Conservation (phyloP, 2,113 vertebrate genomes). For the Pseudopipra pipra region DNA sequence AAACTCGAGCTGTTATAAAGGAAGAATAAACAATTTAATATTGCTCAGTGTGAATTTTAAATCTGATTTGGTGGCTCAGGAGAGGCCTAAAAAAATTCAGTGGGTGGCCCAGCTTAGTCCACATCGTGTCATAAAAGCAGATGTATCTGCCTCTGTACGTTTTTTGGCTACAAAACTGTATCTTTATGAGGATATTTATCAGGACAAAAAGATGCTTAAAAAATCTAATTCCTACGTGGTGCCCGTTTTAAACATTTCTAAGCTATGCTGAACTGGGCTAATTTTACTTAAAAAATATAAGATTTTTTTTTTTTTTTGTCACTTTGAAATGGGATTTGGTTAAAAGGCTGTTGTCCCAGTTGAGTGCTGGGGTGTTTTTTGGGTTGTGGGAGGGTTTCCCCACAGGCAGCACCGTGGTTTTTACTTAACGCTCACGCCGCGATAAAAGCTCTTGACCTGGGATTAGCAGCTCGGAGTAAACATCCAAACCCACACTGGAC, state of each 20-base stretch:
- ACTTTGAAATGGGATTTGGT: accelerated
- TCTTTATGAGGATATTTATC: neutral
- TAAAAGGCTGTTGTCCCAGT: neutral
- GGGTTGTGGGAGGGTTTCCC: neutral
- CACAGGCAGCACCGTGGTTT: neutral
- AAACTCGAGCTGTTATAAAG: neutral
- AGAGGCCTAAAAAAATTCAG: neutral
- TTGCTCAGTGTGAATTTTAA: accelerated
- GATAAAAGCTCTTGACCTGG: constrained; percentile 65
- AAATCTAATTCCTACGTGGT: accelerated
- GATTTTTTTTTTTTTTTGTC: neutral
- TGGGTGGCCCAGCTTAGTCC: neutral
- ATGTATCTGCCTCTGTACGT: accelerated
- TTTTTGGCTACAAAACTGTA: neutral
- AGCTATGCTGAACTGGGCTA: neutral
- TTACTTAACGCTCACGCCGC: constrained; percentile 58
- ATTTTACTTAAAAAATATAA: neutral
- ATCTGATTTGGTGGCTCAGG: neutral
- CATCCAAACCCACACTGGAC: neutral
- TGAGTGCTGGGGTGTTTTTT: neutral
- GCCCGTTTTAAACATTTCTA: no score
- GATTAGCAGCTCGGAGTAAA: constrained; percentile 30
- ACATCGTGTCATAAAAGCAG: accelerated
- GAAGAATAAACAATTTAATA: neutral
- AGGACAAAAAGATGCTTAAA: neutral